Evolutionary conservation across 2,797 vertebrate genomes (phyloP), one percentile per base, ranked within the genome.

Genomic region (Brotula barbata): DNA sequence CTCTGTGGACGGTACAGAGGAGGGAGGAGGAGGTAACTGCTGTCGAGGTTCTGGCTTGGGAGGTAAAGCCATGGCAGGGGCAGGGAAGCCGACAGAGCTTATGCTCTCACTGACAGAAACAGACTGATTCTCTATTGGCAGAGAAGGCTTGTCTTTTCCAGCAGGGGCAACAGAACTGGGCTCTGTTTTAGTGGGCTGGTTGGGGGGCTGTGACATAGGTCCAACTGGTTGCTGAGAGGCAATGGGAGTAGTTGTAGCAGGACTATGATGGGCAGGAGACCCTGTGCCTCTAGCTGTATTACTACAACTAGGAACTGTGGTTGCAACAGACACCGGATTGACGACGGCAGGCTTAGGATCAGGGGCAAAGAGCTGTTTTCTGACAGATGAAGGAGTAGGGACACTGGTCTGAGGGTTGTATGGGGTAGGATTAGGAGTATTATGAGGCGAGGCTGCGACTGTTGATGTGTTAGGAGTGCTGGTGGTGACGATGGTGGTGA

Each of bases 281-380:
- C 84, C 83, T 5, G 88, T 82, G 34, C 81, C 78, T 48, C 85
- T 68, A 31, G 80, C 75, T 48, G 82, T 69, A n/a, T 77, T 88
- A 48, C 66, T 73, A 58, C 82, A 66, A 46, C 77, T 82, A 2
- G 68, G 54, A 68, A 90, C 85, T 31, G 91, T 82, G 40, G 91
- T 88, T 42, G 92, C 84, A 4, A 88, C 88, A 7, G 91, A 89
- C 54, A 80, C 77, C 1, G 92, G 78, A n/a, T 89, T 78, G 63
- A 88, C 88, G 37, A 90, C 78, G 1, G 64, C 41, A 6, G 82
- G 89, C 80, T 97, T 98, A 70, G 93, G 90, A 58, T 96, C 93
- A 0, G 94, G 89, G 40, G 93, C 85, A 39, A 99, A 98, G 63
- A 99, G 88, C 89, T 98, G 96, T 87, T 99, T 99, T 73, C 95